Conservation (phyloP, 2,797 vertebrate species). For the Chelon auratus region DNA sequence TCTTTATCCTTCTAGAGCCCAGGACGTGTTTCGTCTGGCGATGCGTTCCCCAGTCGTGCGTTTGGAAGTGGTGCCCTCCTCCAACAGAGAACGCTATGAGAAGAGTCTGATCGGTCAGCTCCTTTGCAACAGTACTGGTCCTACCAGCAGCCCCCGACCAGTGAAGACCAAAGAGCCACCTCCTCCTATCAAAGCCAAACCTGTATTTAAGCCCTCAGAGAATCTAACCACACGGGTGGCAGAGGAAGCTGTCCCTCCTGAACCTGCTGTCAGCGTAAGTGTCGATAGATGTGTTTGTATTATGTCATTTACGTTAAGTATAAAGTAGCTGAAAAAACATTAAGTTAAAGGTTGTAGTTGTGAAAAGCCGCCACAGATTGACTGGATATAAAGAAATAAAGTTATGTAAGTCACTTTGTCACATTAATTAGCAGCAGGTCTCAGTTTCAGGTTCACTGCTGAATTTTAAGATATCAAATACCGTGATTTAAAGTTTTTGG, state of each 20-base stretch:
- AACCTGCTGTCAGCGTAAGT: constrained; percentile 63
- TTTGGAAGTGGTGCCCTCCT: constrained; percentile 88
- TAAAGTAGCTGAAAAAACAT: neutral
- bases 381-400: too few relatives aligned
- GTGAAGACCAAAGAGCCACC: constrained; percentile 85
- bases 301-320: neutral
- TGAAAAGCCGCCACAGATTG: neutral
- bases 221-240: constrained; percentile 48
- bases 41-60: constrained; percentile 89
- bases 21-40: constrained; percentile 94
- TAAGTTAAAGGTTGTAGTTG: neutral
- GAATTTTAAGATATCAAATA: too few relatives aligned
- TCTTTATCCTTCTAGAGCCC: constrained; percentile 75
- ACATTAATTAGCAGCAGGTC: too few relatives aligned
- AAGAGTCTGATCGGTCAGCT: constrained; percentile 90
- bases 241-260: constrained; percentile 59
- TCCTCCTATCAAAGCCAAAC: constrained; percentile 86
- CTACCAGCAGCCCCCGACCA: constrained; percentile 76
- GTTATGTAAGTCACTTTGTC: too few relatives aligned
- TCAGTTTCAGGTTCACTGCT: too few relatives aligned
- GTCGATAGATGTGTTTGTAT: neutral
- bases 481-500: neutral
- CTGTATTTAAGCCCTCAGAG: constrained; percentile 73
- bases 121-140: constrained; percentile 61
- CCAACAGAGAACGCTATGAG: constrained; percentile 91